A percentile compares a stretch with the other conserved stretches of the same genome.
These are phyloP conservation scores for Trichonephila clavata DNA, from an alignment of 1,140 invertebrate species.

Conservation along the genomic window DNA sequence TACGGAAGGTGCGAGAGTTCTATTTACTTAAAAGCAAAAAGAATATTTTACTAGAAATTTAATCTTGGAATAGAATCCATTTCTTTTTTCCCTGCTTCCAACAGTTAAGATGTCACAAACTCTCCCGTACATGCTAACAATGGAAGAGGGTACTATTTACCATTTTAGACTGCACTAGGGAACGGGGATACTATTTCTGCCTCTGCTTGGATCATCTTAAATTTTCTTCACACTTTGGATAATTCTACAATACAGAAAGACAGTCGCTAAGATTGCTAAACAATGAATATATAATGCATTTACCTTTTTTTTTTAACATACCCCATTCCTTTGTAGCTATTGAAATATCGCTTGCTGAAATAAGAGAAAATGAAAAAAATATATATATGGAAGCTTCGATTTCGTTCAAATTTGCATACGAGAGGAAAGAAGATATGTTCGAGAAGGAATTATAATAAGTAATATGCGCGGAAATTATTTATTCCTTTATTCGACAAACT, in stretches of 20 bases:
- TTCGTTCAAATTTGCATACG: neutral
- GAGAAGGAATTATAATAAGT: conserved; percentile 9
- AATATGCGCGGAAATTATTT: conserved; percentile 15
- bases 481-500: neutral
- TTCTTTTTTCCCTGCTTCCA: neutral
- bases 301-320: neutral
- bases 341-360: neutral
- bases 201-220: neutral
- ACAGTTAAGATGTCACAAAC: neutral
- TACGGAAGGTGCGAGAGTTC: neutral
- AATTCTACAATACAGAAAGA: conserved; percentile 2
- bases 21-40: conserved; percentile 27
- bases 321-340: neutral
- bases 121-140: neutral
- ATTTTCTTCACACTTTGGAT: neutral
- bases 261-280: neutral
- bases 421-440: neutral
- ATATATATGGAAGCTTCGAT: neutral
- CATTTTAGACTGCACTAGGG: neutral
- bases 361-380: neutral
- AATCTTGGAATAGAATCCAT: neutral
- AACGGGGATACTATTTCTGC: neutral
- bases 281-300: conserved; percentile 20
- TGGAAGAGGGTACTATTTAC: neutral
- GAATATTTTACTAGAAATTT: conserved; percentile 17